Base-by-base conservation (phyloP, 2,888 invertebrate species). In the Pterostichus madidus region DNA sequence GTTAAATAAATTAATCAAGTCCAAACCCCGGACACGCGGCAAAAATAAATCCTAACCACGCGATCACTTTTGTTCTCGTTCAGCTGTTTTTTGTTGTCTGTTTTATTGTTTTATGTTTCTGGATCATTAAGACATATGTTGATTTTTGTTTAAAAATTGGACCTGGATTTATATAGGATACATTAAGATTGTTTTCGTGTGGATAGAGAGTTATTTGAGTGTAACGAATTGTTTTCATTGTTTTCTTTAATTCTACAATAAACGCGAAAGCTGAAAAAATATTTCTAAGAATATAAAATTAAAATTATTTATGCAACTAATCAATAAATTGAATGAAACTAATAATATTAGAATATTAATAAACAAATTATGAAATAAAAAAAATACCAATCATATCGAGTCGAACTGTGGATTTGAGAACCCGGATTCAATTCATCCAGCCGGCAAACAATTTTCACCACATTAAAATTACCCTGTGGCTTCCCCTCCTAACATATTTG, bases 41-140 rank as follows among this genome's bases (percentile, higher is more conserved):
- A 1, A 61, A 61, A 61, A 61, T 61, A 61, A 61, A 11, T 61
- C n/a, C n/a, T 8, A 49, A 56, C 56, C 56, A 32, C 24, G 24
- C 24, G 24, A 24, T 24, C 24, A 24, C 24, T 24, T 24, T 56
- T 56, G 56, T 56, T 56, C 17, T 15, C 39, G 44, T 71, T 71
- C 68, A 71, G 44, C 68, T 71, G 68, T 71, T 71, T 68, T 71
- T 13, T 32, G 61, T 61, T 61, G 5, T 39, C 13, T 68, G 15
- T 68, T 68, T 13, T 68, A 44, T 68, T 68, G 68, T 71, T 71
- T 71, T 24, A 15, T 71, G n/a, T 68, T 68, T 71, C 68, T 39
- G 68, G 68, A 44, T 44, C 68, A 71, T 71, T 71, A 17, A 71
- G 10, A 71, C 39, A 17, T 44, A 44, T 71, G 68, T 61, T 71